These are phyloP conservation scores for Rousettus madagascariensis DNA, from an alignment of 2,797 vertebrate genomes.

Conservation along the genomic window DNA sequence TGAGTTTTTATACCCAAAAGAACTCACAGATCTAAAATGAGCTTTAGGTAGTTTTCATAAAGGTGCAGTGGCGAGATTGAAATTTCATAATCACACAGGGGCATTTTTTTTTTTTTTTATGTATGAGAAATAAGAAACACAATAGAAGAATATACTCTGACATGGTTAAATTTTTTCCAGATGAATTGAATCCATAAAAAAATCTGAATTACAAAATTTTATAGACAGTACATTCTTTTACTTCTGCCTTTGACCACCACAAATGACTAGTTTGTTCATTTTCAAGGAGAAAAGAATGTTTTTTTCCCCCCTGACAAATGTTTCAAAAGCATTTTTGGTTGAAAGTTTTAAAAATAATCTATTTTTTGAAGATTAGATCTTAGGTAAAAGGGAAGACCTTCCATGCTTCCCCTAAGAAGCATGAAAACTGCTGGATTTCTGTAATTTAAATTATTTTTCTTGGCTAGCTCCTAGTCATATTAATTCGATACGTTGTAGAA, in stretches of 20 bases:
- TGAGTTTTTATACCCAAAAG: neutral
- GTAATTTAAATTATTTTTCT: neutral
- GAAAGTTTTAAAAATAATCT: neutral
- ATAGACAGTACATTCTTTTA: neutral
- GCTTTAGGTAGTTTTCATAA: neutral
- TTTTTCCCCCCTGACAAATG: neutral
- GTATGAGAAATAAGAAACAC: neutral
- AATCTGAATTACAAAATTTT: conserved; percentile 27
- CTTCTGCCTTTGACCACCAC: conserved; percentile 38
- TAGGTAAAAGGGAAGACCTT: neutral
- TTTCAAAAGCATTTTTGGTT: conserved; percentile 26
- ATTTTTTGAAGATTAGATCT: neutral
- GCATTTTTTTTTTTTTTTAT: conserved; percentile 50
- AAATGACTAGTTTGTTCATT: conserved; percentile 57
- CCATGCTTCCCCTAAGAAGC: neutral
- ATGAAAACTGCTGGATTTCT: neutral
- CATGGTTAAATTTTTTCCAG: conserved; percentile 30
- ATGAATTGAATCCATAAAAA: neutral
- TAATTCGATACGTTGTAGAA: neutral
- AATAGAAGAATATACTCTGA: neutral
- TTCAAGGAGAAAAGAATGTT: conserved; percentile 33
- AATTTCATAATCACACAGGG: neutral
- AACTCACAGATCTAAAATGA: neutral
- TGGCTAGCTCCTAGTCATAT: neutral
- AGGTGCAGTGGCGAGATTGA: neutral